phyloP scores from a whole-genome alignment of 2,113 vertebrate species.

The Ammospiza caudacuta region DNA sequence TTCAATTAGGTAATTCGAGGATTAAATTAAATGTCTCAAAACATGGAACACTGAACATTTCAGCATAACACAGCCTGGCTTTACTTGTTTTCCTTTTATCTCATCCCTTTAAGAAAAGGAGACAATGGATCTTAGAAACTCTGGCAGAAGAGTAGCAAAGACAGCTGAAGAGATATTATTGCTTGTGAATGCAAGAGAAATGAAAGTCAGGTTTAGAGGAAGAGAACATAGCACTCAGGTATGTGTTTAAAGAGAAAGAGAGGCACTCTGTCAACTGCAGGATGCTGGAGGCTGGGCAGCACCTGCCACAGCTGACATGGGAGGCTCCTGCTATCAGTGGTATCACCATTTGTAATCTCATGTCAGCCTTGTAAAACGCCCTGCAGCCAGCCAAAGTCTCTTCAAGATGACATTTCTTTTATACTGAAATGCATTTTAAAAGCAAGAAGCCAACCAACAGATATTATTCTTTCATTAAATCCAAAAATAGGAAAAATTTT shows the following conservation, averaged over 20 bases:
- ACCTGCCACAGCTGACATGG: neutral
- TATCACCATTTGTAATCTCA: neutral
- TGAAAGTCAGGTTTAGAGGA: neutral
- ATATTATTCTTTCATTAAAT: neutral
- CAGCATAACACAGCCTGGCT: neutral
- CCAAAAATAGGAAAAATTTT: neutral
- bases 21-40: slow-evolving; percentile 22
- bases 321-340: neutral
- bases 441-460: neutral
- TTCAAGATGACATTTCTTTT: neutral
- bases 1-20: slow-evolving; percentile 27
- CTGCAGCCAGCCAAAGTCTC: neutral
- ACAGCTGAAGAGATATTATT: neutral
- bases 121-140: neutral
- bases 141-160: neutral
- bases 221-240: neutral
- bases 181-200: neutral
- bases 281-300: neutral
- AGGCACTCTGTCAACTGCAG: neutral
- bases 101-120: neutral
- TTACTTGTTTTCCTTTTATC: neutral
- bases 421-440: neutral
- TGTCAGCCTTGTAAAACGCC: neutral
- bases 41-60: neutral
- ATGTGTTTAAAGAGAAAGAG: neutral